A percentile compares a stretch with the other conserved stretches of the same genome.
These are phyloP conservation scores for Heliconius hewitsoni DNA, from an alignment of 1,140 invertebrate species.

Conservation along the genomic window DNA sequence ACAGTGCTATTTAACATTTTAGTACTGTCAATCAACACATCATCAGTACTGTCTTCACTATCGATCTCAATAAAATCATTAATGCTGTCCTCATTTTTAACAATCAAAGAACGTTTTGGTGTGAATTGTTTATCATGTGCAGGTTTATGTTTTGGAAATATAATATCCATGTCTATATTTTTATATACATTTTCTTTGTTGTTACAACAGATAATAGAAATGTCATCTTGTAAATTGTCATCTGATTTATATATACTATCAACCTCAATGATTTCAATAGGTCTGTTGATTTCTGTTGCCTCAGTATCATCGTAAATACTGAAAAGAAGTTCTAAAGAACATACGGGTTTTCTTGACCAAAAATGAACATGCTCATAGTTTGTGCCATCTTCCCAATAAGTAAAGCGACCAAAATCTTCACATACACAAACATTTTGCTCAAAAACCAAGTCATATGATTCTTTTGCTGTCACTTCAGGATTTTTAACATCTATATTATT, in stretches of 20 bases:
- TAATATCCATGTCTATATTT: slow-evolving; percentile 17
- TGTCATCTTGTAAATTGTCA: background rate
- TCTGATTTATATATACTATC: background rate
- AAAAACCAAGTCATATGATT: background rate
- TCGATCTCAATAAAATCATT: background rate
- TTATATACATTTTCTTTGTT: slow-evolving; percentile 29
- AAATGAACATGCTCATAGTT: slow-evolving; percentile 66
- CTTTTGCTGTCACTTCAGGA: background rate
- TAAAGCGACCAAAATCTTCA: slow-evolving; percentile 61
- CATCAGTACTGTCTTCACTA: background rate
- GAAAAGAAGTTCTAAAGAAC: slow-evolving; percentile 46
- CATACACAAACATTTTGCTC: slow-evolving; percentile 59
- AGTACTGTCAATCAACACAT: background rate
- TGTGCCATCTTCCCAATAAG: slow-evolving; percentile 42
- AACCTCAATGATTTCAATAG: background rate
- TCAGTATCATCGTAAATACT: slow-evolving; percentile 49
- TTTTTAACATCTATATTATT: background rate
- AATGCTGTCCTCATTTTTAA: background rate
- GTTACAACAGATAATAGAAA: slow-evolving; percentile 40
- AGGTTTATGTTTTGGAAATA: background rate
- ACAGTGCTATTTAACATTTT: background rate
- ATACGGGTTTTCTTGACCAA: slow-evolving; percentile 33
- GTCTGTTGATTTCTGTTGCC: slow-evolving; percentile 26
- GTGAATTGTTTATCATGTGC: background rate
- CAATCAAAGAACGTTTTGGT: background rate